Percentiles rank a stretch among this genome's conserved stretches.
Conservation (phyloP, 2,113 vertebrate genomes). For the Hemibagrus wyckioides region DNA sequence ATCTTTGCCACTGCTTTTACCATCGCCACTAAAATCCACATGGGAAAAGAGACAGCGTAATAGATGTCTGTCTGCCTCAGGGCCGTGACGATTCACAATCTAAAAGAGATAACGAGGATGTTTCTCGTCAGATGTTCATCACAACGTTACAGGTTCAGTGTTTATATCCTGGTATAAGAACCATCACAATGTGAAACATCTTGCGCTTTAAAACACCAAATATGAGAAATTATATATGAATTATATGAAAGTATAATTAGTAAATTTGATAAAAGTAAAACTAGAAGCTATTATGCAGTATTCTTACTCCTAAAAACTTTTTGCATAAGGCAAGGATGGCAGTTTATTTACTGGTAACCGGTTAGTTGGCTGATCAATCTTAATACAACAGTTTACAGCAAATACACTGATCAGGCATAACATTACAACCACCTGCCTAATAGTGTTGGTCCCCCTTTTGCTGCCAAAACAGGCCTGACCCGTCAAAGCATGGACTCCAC, state of each 20-base stretch:
- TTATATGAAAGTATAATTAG: too few species aligned
- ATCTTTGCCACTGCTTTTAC: conserved; percentile 99
- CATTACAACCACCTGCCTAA: too few species aligned
- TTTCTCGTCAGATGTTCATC: background rate
- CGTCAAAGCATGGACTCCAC: too few species aligned
- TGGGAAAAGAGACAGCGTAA: conserved; percentile 99
- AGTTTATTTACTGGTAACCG: background rate
- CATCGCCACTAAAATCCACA: conserved; percentile 99
- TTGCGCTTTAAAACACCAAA: background rate
- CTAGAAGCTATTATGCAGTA: background rate
- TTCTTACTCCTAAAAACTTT: background rate
- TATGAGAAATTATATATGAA: too few species aligned
- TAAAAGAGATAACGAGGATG: conserved; percentile 58
- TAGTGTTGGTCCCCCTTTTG: too few species aligned
- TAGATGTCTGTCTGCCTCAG: conserved; percentile 99
- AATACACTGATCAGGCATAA: too few species aligned
- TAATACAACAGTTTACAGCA: background rate
- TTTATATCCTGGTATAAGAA: background rate
- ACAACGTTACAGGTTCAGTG: background rate
- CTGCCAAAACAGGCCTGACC: too few species aligned
- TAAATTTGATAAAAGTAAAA: background rate
- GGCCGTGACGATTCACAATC: conserved; percentile 99
- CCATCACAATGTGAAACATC: background rate
- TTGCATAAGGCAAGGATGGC: background rate
- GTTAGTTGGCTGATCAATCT: background rate